A percentile compares a stretch with the other conserved stretches of the same genome.
Evolutionary conservation across 2,797 vertebrate genomes (phyloP).

Genomic region (Propithecus deckenii): DNA sequence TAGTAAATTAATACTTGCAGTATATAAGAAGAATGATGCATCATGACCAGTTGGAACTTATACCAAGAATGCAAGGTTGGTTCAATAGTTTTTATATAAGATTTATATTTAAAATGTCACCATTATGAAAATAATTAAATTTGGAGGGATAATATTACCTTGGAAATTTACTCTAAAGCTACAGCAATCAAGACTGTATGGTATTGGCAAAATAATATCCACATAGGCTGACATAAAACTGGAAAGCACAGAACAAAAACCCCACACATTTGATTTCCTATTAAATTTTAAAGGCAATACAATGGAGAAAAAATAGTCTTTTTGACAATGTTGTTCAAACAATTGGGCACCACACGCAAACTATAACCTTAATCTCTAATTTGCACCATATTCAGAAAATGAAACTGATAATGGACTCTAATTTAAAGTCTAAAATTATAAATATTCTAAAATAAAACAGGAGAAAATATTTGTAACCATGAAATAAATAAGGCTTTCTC

Average conservation of each 20-base stretch:
- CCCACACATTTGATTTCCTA: neutral
- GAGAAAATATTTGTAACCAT: neutral
- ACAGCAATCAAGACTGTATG: too few relatives aligned
- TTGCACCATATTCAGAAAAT: neutral
- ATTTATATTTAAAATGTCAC: too few relatives aligned
- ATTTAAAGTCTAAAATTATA: too few relatives aligned
- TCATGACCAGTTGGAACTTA: neutral
- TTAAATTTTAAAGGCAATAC: neutral
- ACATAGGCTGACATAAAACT: neutral
- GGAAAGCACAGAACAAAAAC: too few relatives aligned
- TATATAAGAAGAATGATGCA: too few relatives aligned
- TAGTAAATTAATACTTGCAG: too few relatives aligned
- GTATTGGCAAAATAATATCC: neutral
- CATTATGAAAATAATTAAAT: too few relatives aligned
- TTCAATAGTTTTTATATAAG: neutral
- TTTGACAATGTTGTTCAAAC: neutral
- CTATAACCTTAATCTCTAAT: neutral
- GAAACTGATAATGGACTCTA: neutral
- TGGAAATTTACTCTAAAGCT: neutral
- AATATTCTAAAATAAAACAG: neutral
- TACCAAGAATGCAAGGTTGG: neutral
- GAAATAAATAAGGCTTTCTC: neutral
- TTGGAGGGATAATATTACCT: too few relatives aligned
- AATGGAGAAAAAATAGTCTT: neutral
- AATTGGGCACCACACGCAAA: neutral